phyloP scores from a whole-genome alignment of 1,140 invertebrate species.

The Littorina saxatilis region DNA sequence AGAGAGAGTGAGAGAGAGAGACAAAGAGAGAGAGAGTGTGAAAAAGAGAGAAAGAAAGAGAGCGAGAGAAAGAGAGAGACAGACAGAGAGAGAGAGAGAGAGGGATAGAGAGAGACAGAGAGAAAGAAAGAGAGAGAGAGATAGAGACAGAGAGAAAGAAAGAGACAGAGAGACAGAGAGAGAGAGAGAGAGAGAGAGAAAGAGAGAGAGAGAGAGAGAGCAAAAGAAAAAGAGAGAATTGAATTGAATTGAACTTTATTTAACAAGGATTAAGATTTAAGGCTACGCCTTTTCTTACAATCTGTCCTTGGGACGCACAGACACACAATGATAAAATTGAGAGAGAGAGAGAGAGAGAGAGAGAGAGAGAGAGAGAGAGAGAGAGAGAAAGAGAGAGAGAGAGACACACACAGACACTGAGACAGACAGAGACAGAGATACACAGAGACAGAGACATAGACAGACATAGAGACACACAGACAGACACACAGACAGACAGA shows the following conservation, averaged over 20 bases:
- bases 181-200: not conserved
- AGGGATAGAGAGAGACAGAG: too few species aligned
- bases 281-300: too few species aligned
- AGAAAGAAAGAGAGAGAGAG: too few species aligned
- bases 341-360: not conserved
- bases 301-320: not conserved
- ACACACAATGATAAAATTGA: not conserved
- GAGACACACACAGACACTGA: not conserved
- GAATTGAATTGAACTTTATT: not conserved
- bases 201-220: too few species aligned
- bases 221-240: too few species aligned
- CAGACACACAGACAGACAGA: not conserved
- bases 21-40: too few species aligned
- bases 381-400: not conserved
- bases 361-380: not conserved
- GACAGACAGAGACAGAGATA: constrained; percentile 3
- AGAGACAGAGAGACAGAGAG: not conserved
- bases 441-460: not conserved
- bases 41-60: too few species aligned
- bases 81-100: too few species aligned
- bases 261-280: too few species aligned
- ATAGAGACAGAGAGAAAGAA: too few species aligned
- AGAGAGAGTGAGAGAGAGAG: too few species aligned
- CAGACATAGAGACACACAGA: not conserved
- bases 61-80: too few species aligned